phyloP scores from a whole-genome alignment of 2,113 vertebrate genomes.

The Sapajus apella region DNA sequence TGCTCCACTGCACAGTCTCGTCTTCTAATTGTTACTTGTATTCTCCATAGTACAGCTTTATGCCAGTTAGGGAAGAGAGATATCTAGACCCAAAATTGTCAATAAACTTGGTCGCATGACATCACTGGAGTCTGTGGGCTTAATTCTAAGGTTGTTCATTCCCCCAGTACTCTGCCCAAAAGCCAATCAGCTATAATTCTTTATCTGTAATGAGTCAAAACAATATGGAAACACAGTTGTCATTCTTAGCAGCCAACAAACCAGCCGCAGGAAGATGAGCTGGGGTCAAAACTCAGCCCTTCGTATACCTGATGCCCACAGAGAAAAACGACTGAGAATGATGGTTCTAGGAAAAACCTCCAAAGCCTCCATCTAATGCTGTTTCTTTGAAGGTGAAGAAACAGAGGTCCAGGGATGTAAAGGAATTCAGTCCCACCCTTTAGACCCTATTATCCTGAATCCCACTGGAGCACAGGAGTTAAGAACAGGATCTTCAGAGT shows the following conservation, averaged over 20 bases:
- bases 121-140: background rate
- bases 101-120: background rate
- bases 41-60: background rate
- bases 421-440: background rate
- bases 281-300: fast-evolving
- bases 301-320: background rate
- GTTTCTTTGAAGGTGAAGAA: background rate
- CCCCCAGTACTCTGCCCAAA: background rate
- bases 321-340: background rate
- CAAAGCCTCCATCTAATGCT: background rate
- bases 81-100: background rate
- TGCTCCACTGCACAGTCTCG: background rate
- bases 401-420: background rate
- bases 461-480: background rate
- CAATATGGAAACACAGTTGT: background rate
- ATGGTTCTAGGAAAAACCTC: background rate
- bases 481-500: background rate
- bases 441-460: background rate
- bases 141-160: background rate
- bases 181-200: background rate
- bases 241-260: background rate
- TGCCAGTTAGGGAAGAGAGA: background rate
- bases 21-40: background rate
- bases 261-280: background rate
- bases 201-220: background rate